Evolutionary conservation across 2,113 vertebrate genomes (phyloP).

Genomic region (Colossoma macropomum): DNA sequence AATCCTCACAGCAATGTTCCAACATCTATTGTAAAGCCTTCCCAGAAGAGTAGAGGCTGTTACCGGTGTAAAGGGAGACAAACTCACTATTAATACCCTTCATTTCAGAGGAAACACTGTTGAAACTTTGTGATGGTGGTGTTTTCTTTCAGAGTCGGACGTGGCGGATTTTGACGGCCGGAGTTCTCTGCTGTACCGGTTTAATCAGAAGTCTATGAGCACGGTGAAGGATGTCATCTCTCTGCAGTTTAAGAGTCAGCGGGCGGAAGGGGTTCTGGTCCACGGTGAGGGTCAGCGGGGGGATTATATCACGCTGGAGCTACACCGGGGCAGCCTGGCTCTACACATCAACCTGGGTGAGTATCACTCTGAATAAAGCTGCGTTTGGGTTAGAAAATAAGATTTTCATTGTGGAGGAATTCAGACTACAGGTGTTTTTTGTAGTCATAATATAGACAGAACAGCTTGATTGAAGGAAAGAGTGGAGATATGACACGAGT

Average conservation of each 20-base stretch:
- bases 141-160: conserved; percentile 78
- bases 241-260: conserved; percentile 87
- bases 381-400: too few species aligned
- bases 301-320: conserved; percentile 86
- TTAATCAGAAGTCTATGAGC: conserved; percentile 89
- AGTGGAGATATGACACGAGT: too few species aligned
- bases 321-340: conserved; percentile 81
- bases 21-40: too few species aligned
- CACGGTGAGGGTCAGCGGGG: conserved; percentile 87
- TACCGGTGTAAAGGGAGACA: too few species aligned
- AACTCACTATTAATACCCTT: too few species aligned
- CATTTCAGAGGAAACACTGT: too few species aligned
- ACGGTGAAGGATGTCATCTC: conserved; percentile 89
- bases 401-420: too few species aligned
- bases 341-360: conserved; percentile 85
- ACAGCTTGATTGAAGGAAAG: too few species aligned
- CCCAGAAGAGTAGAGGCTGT: too few species aligned
- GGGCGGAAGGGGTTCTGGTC: conserved; percentile 85
- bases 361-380: not conserved
- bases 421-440: too few species aligned
- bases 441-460: too few species aligned
- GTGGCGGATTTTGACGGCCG: conserved; percentile 86
- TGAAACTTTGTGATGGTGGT: not conserved
- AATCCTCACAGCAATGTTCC: too few species aligned
- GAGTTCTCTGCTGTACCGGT: conserved; percentile 87